Percentiles rank a stretch among this genome's conserved stretches.
These are phyloP conservation scores for Drosophila tani DNA, from an alignment of 1,140 invertebrate genomes.

Conservation along the genomic window DNA sequence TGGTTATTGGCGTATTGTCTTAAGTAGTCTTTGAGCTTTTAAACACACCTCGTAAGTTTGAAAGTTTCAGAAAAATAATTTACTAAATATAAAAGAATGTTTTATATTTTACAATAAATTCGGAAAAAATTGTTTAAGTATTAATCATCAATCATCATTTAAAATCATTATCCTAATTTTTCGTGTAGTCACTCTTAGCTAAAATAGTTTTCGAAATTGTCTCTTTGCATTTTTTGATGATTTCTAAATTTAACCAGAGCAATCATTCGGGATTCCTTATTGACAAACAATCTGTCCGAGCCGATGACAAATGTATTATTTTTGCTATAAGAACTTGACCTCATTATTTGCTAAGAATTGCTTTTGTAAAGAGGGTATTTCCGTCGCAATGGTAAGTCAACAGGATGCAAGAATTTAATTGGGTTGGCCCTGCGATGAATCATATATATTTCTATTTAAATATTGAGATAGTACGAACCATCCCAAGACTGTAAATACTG, in stretches of 20 bases:
- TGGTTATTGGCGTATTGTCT: no score
- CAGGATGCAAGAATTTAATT: conserved; percentile 41
- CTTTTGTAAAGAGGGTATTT: conserved; percentile 1
- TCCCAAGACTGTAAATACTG: not conserved
- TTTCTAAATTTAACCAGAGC: conserved; percentile 17
- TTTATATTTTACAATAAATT: not conserved
- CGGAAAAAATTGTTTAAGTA: no score
- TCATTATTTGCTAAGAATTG: conserved; percentile 2
- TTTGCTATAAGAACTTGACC: conserved; percentile 3
- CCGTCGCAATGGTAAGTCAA: conserved; percentile 23
- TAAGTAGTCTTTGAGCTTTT: no score
- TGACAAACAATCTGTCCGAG: not conserved
- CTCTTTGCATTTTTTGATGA: not conserved
- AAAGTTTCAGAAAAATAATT: not conserved
- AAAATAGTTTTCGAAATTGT: not conserved
- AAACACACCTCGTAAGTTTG: no score
- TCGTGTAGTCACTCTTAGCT: not conserved
- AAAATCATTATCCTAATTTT: not conserved
- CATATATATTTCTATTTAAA: not conserved
- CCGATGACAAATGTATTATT: conserved; percentile 36
- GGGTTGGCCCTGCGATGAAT: conserved; percentile 4
- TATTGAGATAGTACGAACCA: conserved; percentile 5
- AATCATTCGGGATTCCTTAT: conserved; percentile 29
- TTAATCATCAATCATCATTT: not conserved
- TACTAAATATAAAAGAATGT: not conserved